Evolutionary conservation across 2,888 invertebrate species (phyloP), one percentile per base, ranked within the genome.

Genomic region (Blomia tropicalis): DNA sequence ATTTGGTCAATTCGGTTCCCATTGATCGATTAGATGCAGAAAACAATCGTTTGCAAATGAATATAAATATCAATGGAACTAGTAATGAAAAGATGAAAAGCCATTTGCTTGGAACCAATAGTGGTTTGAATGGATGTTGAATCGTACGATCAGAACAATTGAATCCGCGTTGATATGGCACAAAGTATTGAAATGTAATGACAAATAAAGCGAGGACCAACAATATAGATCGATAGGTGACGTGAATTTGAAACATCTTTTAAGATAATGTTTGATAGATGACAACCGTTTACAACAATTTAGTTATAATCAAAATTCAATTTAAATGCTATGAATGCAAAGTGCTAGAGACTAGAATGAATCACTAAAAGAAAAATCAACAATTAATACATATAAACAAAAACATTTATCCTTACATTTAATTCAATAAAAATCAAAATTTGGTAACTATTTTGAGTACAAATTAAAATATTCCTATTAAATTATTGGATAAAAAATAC

Each of bases 81-180:
- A 43, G 2, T 4, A 59, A 17, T 19, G 60, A 14, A 31, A 17
- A 27, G 2, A 44, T 2, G 7, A 59, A 43, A 11, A 59, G 25
- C 56, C 31, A 44, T 30, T 2, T 4, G 22, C 23, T 43, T 11
- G 11, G 14, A 30, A 59, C 7, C 32, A n/a, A 22, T 25, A 59
- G 22, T 51, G 43, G 2, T 17, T 19, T n/a, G 25, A 47, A 59
- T 27, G 54, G 60, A 25, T 59, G 19, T 51, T 44, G 4, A 4
- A 59, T 56, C 23, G 60, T 53, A 11, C 22, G 2, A 31, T 59
- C 60, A 4, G 43, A 2, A 43, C 60, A 59, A 31, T 59, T 59
- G 47, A 59, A 59, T 19, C 60, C 60, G 19, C 44, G 22, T 29
- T 59, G 44, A 22, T 43, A 44, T 31, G 60, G 60, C 22, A n/a